Evolutionary conservation across 53 echinoderm and acorn worm species (phyloP).

Genomic region (Pentamera pediparva): DNA sequence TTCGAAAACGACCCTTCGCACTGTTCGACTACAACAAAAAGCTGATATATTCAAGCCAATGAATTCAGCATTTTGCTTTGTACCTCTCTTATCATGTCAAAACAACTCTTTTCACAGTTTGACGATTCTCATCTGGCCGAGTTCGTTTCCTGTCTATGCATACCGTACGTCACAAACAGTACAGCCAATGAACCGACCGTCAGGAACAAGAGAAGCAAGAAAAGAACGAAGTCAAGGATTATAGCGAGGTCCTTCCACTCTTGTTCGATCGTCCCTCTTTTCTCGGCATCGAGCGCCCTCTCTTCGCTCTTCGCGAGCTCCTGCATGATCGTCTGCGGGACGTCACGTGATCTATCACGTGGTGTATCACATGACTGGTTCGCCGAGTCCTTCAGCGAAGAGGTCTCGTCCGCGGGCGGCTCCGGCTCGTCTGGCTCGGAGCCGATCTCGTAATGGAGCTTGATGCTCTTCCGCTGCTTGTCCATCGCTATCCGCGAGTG

Average conservation of each 20-base stretch:
- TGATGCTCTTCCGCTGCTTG: slow-evolving; percentile 4
- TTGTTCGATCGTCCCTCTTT: slow-evolving; percentile 13
- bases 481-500: background rate
- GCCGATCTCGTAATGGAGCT: background rate
- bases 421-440: background rate
- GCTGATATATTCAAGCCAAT: too few species aligned
- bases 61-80: too few species aligned
- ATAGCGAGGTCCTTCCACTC: slow-evolving; percentile 31
- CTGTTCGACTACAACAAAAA: too few species aligned
- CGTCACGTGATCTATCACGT: too few species aligned
- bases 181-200: background rate
- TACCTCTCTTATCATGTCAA: too few species aligned
- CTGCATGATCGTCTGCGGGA: background rate
- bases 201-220: background rate
- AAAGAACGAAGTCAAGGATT: slow-evolving; percentile 9
- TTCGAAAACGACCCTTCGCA: too few species aligned
- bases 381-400: background rate
- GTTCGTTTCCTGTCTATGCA: background rate
- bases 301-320: slow-evolving; percentile 22
- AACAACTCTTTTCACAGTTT: too few species aligned
- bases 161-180: background rate
- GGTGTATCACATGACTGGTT: slow-evolving; percentile 7
- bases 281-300: background rate
- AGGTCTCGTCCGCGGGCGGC: background rate
- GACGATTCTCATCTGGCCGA: too few species aligned